Evolutionary conservation across 2,797 vertebrate genomes (phyloP), one percentile per base, ranked within the genome.

Genomic region (Pangasius larnaudii): DNA sequence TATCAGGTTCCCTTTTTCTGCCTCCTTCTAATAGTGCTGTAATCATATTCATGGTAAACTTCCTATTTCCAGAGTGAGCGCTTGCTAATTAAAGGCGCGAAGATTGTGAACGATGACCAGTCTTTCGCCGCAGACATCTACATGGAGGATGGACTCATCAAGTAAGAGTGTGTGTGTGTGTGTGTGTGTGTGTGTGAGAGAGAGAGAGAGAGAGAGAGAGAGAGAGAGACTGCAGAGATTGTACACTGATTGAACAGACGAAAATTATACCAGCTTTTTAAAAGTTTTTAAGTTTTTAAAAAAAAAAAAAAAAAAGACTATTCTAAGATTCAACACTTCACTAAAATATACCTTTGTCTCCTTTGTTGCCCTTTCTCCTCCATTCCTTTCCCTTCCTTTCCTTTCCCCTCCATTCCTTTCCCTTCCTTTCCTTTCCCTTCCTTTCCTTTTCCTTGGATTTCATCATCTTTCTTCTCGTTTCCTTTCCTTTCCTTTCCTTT

Each of bases 41-140:
- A 18, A 30, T 77, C 1, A 77, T 77, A 24, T 80, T 59, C 2
- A 24, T 80, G 13, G 14, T 13, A 16, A 51, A n/a, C 9, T 86
- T 59, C 80, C 42, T 91, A 86, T 56, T 86, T 95, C 81, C 96
- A 99, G 98, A 99, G 98, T 1, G 98, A 99, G 91, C 98, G 98
- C 89, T 97, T 99, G 87, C 93, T 99, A 93, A 98, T 99, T 95
- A 99, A 99, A 96, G 98, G 98, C 56, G 98, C 97, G 8, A 99
- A 98, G 96, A 99, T 99, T 30, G 98, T 99, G 88, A 99, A 99
- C 0, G 98, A 99, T 96, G 98, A 99, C 96, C 98, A 99, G 96
- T 99, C 98, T 13, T 99, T 99, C 93, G 97, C 97, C 79, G 98
- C 98, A 83, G 98, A 99, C 95, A 97, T 99, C 93, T 99, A 99